phyloP scores from a whole-genome alignment of 2,888 invertebrate species.

The Eumerus sabulonum region DNA sequence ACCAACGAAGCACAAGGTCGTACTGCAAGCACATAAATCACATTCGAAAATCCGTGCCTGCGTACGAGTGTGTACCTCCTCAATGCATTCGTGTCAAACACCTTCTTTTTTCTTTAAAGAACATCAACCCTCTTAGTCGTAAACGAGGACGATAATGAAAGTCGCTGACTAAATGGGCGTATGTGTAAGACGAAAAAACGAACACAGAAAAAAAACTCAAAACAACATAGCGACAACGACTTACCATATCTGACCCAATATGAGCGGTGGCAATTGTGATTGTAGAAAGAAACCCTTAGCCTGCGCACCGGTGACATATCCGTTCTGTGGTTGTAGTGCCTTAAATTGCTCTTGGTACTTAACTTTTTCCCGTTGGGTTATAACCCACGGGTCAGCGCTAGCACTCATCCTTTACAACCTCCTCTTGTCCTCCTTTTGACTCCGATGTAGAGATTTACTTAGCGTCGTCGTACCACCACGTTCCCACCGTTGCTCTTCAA shows the following conservation, averaged over 20 bases:
- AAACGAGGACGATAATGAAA: slow-evolving; percentile 36
- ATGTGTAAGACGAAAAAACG: slow-evolving; percentile 17
- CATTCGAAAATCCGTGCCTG: slow-evolving; percentile 7
- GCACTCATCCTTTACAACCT: slow-evolving; percentile 74
- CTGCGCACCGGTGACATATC: slow-evolving; percentile 93
- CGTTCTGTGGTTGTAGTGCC: slow-evolving; percentile 90
- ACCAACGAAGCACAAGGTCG: slow-evolving; percentile 30
- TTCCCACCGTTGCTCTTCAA: too few relatives aligned
- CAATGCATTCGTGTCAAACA: slow-evolving; percentile 42
- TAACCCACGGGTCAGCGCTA: slow-evolving; percentile 89
- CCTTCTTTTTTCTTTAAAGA: slow-evolving; percentile 2
- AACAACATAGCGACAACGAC: slow-evolving; percentile 58
- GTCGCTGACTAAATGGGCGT: slow-evolving; percentile 54
- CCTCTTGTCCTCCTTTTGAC: slow-evolving; percentile 27
- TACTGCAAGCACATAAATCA: neutral
- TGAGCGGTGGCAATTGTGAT: slow-evolving; percentile 92
- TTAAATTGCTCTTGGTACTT: slow-evolving; percentile 96
- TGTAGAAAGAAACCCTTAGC: slow-evolving; percentile 95
- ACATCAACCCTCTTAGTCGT: slow-evolving; percentile 26
- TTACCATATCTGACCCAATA: slow-evolving; percentile 97
- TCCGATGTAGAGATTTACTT: slow-evolving; percentile 20
- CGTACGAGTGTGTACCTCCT: slow-evolving; percentile 46
- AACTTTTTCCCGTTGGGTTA: slow-evolving; percentile 91
- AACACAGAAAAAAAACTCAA: slow-evolving; percentile 13
- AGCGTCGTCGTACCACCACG: too few relatives aligned